Percentiles rank a stretch among this genome's conserved stretches.
Evolutionary conservation across 2,888 invertebrate species (phyloP).

Genomic region (Disparrhopalites patrizii): DNA sequence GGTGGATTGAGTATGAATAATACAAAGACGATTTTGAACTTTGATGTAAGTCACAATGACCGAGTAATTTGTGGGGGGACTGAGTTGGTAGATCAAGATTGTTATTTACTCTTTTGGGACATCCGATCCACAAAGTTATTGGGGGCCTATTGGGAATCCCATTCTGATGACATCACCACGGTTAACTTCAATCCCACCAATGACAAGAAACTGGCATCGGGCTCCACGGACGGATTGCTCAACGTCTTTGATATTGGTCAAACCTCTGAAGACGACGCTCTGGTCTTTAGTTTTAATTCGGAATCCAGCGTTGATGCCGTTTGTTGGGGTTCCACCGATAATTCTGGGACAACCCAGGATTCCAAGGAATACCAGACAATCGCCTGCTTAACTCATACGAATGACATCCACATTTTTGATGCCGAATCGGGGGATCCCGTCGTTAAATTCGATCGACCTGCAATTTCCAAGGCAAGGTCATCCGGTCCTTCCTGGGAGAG

Average conservation of each 20-base stretch:
- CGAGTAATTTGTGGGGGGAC: conserved; percentile 71
- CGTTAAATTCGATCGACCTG: conserved; percentile 60
- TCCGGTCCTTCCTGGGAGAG: neutral
- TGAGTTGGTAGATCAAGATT: conserved; percentile 64
- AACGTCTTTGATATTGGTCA: conserved; percentile 76
- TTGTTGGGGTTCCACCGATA: neutral
- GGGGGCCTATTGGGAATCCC: conserved; percentile 79
- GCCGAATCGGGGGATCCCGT: conserved; percentile 61
- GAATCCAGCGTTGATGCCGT: conserved; percentile 64
- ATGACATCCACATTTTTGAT: conserved; percentile 68
- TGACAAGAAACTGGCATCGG: conserved; percentile 65
- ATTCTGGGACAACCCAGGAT: neutral
- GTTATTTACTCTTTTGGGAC: conserved; percentile 79
- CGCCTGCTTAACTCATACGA: conserved; percentile 67
- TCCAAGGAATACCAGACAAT: conserved; percentile 51
- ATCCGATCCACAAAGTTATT: conserved; percentile 59
- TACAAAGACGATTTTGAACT: conserved; percentile 62
- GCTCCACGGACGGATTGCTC: conserved; percentile 77
- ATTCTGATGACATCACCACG: conserved; percentile 75
- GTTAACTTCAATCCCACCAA: conserved; percentile 67
- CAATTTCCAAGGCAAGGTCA: conserved; percentile 52
- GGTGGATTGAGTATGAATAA: conserved; percentile 52
- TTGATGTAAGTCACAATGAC: conserved; percentile 70
- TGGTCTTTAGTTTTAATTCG: conserved; percentile 70
- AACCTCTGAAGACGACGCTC: conserved; percentile 71